phyloP scores from a whole-genome alignment of 2,797 vertebrate species.

The Dendrocincla tyrannina region DNA sequence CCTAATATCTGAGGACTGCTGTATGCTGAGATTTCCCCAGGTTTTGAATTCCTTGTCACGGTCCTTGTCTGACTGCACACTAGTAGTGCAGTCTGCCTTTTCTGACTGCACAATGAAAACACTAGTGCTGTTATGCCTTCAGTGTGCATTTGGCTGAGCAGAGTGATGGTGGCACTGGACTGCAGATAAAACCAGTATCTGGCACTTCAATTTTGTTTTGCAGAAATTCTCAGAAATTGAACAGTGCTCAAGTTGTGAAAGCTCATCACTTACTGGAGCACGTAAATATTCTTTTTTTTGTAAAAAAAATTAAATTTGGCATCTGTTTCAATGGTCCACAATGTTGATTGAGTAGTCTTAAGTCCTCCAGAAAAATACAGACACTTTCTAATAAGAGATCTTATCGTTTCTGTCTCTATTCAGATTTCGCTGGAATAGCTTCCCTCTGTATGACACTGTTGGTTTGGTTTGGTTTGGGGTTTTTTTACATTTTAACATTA shows the following conservation, averaged over 20 bases:
- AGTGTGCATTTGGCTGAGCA: background rate
- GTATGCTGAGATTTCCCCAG: background rate
- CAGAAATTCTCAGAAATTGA: background rate
- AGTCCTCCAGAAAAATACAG: background rate
- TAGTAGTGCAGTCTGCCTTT: background rate
- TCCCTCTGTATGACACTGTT: background rate
- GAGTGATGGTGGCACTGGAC: background rate
- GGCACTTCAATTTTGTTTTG: background rate
- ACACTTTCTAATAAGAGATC: background rate
- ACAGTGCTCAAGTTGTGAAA: background rate
- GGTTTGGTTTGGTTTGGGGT: no score
- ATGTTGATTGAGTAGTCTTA: background rate
- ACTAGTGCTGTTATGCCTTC: background rate
- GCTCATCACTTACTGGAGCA: background rate
- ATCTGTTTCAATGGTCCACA: background rate
- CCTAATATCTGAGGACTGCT: background rate
- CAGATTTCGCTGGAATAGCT: background rate
- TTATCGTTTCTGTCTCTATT: background rate
- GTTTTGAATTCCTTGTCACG: background rate
- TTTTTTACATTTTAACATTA: background rate
- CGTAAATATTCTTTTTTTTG: background rate
- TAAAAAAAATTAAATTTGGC: background rate
- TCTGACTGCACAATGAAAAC: background rate
- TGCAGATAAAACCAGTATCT: background rate
- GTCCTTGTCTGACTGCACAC: background rate